Percentiles rank a stretch among this genome's conserved stretches.
Evolutionary conservation across 2,113 vertebrate species (phyloP).

Genomic region (Alethe diademata): DNA sequence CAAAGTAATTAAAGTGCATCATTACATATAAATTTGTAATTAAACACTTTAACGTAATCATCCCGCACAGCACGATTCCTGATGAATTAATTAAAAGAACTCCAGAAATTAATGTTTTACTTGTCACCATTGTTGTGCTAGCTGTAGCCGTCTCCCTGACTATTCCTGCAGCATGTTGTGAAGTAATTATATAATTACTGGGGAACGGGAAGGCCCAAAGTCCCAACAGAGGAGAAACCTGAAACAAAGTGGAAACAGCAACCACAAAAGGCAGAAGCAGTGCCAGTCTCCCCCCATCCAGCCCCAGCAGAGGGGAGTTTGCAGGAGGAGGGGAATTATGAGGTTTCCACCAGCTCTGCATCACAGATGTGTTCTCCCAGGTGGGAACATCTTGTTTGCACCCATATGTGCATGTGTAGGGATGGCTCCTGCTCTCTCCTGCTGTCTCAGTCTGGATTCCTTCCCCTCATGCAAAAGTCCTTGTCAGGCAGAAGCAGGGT

Average conservation of each 20-base stretch:
- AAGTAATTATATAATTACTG: slow-evolving; percentile 76
- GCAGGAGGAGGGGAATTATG: not conserved
- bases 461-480: not conserved
- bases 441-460: not conserved
- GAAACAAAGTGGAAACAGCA: slow-evolving; percentile 50
- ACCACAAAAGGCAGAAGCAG: not conserved
- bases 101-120: slow-evolving; percentile 88
- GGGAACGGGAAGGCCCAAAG: slow-evolving; percentile 63
- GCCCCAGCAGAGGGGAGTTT: not conserved
- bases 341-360: not conserved
- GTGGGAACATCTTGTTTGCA: rapidly evolving
- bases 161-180: slow-evolving; percentile 74
- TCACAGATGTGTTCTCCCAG: not conserved
- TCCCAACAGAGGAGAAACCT: slow-evolving; percentile 66
- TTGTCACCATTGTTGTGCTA: slow-evolving; percentile 82
- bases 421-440: not conserved
- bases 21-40: slow-evolving; percentile 94
- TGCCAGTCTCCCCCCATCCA: not conserved
- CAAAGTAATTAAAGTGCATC: slow-evolving; percentile 91
- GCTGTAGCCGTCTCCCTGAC: slow-evolving; percentile 64
- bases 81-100: slow-evolving; percentile 91
- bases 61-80: slow-evolving; percentile 84
- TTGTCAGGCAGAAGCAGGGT: not conserved
- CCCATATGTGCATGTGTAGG: rapidly evolving
- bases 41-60: slow-evolving; percentile 93